Conservation (phyloP, 2,888 invertebrate species). For the Perdita meconis region DNA sequence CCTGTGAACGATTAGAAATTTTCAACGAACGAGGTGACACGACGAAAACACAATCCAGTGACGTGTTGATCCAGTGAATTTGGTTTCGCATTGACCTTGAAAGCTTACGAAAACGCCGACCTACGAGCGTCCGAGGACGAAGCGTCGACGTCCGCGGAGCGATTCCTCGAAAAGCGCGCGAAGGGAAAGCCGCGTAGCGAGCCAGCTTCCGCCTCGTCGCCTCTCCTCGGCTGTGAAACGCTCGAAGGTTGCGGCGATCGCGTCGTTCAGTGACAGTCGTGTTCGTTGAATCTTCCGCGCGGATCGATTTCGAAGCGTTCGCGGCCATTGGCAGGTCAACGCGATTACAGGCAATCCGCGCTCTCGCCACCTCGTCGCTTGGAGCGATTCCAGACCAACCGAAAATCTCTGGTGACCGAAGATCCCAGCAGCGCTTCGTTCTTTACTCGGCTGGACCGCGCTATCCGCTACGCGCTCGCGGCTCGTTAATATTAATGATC, state of each 20-base stretch:
- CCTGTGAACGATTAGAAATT: background rate
- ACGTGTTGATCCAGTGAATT: background rate
- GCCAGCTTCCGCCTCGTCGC: too few relatives aligned
- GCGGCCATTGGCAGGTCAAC: conserved; percentile 47
- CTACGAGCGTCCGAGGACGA: background rate
- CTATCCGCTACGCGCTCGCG: background rate
- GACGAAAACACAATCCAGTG: too few relatives aligned
- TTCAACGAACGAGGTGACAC: background rate
- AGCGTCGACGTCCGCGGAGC: background rate
- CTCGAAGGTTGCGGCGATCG: background rate
- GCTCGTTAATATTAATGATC: conserved; percentile 8
- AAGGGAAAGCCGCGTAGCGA: background rate
- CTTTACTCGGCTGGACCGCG: conserved; percentile 29
- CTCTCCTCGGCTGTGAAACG: background rate
- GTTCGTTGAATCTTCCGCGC: conserved; percentile 22
- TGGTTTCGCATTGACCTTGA: background rate
- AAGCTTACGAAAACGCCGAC: background rate
- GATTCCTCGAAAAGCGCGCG: conserved; percentile 4
- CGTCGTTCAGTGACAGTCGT: conserved; percentile 17
- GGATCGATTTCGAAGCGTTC: conserved; percentile 55
- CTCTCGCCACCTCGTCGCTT: conserved; percentile 47
- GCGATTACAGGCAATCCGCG: conserved; percentile 56
- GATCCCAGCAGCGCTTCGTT: conserved; percentile 47
- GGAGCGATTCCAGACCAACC: conserved; percentile 64
- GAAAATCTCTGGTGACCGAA: conserved; percentile 65